These are phyloP conservation scores for Thera obeliscata DNA, from an alignment of 2,888 invertebrate genomes.

Conservation along the genomic window DNA sequence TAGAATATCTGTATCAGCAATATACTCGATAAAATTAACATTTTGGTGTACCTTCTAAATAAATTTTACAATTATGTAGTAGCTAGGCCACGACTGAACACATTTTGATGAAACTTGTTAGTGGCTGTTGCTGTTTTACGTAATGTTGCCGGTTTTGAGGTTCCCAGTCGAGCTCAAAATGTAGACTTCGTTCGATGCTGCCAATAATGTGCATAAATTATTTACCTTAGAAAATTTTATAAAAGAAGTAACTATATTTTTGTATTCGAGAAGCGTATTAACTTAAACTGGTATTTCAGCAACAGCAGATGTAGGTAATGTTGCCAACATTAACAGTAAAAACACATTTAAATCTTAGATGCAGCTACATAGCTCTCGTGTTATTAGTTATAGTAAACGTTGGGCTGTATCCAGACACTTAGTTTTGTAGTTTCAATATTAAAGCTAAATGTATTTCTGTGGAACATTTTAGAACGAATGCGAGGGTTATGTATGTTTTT, in stretches of 20 bases:
- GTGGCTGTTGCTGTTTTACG: slow-evolving; percentile 46
- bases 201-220: slow-evolving; percentile 28
- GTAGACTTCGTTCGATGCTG: slow-evolving; percentile 19
- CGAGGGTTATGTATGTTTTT: too few species aligned
- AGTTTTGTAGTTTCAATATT: too few species aligned
- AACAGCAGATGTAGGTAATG: slow-evolving; percentile 40
- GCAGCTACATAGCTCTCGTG: slow-evolving; percentile 35
- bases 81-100: slow-evolving; percentile 32
- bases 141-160: slow-evolving; percentile 33
- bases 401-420: too few species aligned
- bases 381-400: slow-evolving; percentile 41
- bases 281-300: slow-evolving; percentile 48
- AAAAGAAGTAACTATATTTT: slow-evolving; percentile 37
- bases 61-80: slow-evolving; percentile 29
- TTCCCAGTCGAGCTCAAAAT: slow-evolving; percentile 31
- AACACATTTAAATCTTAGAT: slow-evolving; percentile 24
- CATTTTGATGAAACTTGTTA: slow-evolving; percentile 31
- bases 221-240: slow-evolving; percentile 26
- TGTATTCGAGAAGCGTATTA: slow-evolving; percentile 39
- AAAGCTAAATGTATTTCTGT: too few species aligned
- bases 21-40: slow-evolving; percentile 22
- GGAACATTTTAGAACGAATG: too few species aligned
- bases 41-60: slow-evolving; percentile 41
- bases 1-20: slow-evolving; percentile 55
- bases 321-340: slow-evolving; percentile 29